phyloP scores from a whole-genome alignment of 1,140 invertebrate species.

The Micrasema longulum region DNA sequence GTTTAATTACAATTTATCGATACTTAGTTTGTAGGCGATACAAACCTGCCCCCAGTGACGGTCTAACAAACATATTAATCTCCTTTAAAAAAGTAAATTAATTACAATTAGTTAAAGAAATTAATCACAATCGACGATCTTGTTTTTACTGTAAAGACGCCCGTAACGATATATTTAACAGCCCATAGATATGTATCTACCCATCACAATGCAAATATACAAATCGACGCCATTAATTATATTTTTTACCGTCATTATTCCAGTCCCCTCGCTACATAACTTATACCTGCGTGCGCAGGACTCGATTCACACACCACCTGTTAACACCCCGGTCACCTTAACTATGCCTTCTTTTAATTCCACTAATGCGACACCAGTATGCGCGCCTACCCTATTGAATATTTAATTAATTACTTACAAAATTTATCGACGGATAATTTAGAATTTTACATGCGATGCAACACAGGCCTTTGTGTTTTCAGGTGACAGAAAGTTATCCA shows the following conservation, averaged over 20 bases:
- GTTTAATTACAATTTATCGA: conserved; percentile 11
- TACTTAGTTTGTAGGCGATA: too few species aligned
- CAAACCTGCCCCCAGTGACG: too few species aligned
- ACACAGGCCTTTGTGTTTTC: conserved; percentile 3
- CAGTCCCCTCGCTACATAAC: conserved; percentile 14
- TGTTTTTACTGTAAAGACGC: too few species aligned
- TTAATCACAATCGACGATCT: too few species aligned
- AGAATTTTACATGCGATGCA: conserved; percentile 45
- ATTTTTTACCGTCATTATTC: conserved; percentile 1
- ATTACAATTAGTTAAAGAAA: too few species aligned
- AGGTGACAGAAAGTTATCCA: too few species aligned
- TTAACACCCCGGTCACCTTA: conserved; percentile 19
- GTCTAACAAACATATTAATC: too few species aligned
- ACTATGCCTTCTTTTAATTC: conserved; percentile 23
- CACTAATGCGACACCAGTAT: conserved; percentile 32
- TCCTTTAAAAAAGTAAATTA: too few species aligned
- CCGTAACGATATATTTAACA: too few species aligned
- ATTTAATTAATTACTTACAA: conserved; percentile 48
- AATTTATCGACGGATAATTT: conserved; percentile 47
- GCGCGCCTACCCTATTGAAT: conserved; percentile 27
- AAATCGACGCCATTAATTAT: conserved; percentile 7
- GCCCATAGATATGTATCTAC: too few species aligned
- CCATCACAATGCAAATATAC: not conserved
- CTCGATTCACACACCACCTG: conserved; percentile 40
- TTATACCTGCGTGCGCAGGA: conserved; percentile 8